Conservation (phyloP, 2,113 vertebrate genomes). For the Cinclus cinclus region DNA sequence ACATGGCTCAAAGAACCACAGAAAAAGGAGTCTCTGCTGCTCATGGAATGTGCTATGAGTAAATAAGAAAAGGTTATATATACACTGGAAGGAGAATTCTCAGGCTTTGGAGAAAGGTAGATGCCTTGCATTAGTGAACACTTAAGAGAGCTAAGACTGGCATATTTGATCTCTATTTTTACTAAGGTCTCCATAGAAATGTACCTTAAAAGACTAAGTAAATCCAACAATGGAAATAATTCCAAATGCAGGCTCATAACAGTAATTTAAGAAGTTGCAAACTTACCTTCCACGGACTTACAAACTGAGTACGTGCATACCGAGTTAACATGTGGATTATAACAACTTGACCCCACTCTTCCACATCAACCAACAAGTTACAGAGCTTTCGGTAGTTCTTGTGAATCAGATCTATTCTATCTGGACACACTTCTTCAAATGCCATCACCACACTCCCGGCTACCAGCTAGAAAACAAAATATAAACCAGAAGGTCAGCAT, state of each 20-base stretch:
- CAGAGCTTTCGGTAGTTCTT: conserved; percentile 97
- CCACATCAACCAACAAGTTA: conserved; percentile 94
- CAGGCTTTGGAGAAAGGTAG: neutral
- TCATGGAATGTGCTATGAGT: fast-evolving
- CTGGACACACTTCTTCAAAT: conserved; percentile 96
- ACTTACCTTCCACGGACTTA: conserved; percentile 93
- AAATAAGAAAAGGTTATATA: neutral
- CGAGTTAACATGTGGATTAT: conserved; percentile 97
- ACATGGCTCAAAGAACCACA: neutral
- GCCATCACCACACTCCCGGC: conserved; percentile 98
- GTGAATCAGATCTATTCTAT: conserved; percentile 97
- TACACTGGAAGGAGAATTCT: neutral
- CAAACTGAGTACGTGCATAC: conserved; percentile 93
- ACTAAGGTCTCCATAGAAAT: neutral
- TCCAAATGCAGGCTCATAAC: neutral
- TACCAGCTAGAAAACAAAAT: conserved; percentile 83
- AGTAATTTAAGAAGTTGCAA: neutral
- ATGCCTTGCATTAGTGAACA: neutral
- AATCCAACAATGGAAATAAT: neutral
- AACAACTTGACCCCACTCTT: conserved; percentile 98
- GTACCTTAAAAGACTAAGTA: neutral
- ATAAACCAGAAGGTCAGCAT: conserved; percentile 44
- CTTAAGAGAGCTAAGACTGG: neutral
- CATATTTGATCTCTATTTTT: neutral
- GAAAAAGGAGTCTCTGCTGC: neutral